phyloP scores from a whole-genome alignment of 2,797 vertebrate genomes.

The Cephalopachus bancanus region DNA sequence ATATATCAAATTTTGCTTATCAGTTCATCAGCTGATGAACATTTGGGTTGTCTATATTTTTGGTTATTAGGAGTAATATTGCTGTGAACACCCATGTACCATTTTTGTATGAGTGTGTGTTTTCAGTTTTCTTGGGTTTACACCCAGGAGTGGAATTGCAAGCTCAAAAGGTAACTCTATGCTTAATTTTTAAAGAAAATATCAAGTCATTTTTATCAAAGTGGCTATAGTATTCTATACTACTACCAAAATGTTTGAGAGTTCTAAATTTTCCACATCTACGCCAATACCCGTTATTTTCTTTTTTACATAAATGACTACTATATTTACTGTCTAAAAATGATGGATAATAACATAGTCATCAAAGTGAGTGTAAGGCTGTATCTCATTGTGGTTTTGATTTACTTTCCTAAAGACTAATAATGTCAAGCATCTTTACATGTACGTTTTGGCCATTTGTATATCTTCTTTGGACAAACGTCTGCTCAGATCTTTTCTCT shows the following conservation, averaged over 20 bases:
- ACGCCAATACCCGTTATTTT: not conserved
- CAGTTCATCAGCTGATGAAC: not conserved
- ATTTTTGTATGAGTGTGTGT: not conserved
- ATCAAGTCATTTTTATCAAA: not conserved
- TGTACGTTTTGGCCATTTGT: not conserved
- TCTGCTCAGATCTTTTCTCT: not conserved
- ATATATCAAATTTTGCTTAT: not conserved
- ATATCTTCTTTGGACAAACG: not conserved
- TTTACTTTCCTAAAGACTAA: constrained; percentile 6
- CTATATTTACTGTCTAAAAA: not conserved
- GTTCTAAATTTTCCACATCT: not conserved
- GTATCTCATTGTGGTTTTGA: not conserved
- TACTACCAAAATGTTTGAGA: not conserved
- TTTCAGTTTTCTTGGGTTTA: not conserved
- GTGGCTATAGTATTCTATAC: not conserved
- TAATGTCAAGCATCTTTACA: not conserved
- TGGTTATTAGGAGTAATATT: not conserved
- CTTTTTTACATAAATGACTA: not conserved
- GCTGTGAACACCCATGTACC: not conserved
- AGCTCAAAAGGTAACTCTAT: not conserved
- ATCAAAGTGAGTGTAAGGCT: not conserved
- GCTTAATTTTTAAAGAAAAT: constrained; percentile 1
- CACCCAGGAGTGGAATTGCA: not conserved
- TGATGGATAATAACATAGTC: not conserved
- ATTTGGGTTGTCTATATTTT: not conserved